Conservation (phyloP, 2,113 vertebrate species). For the Lates calcarifer region DNA sequence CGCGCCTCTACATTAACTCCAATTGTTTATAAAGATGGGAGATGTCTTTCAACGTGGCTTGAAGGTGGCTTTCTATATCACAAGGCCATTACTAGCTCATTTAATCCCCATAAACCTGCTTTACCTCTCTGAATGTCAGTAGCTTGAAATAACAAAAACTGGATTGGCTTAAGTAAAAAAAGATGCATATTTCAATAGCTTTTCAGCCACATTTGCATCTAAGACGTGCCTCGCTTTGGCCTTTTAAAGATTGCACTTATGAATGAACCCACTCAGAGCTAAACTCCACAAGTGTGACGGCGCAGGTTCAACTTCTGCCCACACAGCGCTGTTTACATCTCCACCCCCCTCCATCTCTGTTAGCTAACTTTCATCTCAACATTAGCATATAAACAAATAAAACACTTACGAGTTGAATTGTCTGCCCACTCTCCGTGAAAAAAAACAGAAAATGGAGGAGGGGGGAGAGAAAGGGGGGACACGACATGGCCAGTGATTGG, state of each 20-base stretch:
- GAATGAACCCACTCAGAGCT: background rate
- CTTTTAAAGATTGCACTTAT: conserved; percentile 19
- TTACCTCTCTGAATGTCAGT: conserved; percentile 52
- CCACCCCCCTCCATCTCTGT: background rate
- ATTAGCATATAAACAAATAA: conserved; percentile 59
- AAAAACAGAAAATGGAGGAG: background rate
- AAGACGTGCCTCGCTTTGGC: conserved; percentile 35
- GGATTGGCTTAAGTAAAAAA: conserved; percentile 68
- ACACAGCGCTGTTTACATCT: background rate
- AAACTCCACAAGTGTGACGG: conserved; percentile 21
- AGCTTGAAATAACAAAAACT: conserved; percentile 57
- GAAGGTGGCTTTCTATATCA: conserved; percentile 77
- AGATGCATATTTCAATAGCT: conserved; percentile 76
- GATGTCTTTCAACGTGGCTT: conserved; percentile 78
- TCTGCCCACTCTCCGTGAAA: conserved; percentile 21
- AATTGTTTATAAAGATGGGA: conserved; percentile 80
- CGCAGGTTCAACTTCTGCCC: conserved; percentile 11
- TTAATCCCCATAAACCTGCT: conserved; percentile 69
- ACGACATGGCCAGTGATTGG: conserved; percentile 19
- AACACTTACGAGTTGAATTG: conserved; percentile 33
- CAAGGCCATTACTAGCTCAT: conserved; percentile 75
- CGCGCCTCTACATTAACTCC: conserved; percentile 64
- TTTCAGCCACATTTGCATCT: conserved; percentile 64
- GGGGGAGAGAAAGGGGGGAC: background rate
- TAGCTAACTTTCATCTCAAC: conserved; percentile 15